Evolutionary conservation across 2,888 invertebrate species (phyloP), one percentile per base, ranked within the genome.

Genomic region (Odontomyia ornata): DNA sequence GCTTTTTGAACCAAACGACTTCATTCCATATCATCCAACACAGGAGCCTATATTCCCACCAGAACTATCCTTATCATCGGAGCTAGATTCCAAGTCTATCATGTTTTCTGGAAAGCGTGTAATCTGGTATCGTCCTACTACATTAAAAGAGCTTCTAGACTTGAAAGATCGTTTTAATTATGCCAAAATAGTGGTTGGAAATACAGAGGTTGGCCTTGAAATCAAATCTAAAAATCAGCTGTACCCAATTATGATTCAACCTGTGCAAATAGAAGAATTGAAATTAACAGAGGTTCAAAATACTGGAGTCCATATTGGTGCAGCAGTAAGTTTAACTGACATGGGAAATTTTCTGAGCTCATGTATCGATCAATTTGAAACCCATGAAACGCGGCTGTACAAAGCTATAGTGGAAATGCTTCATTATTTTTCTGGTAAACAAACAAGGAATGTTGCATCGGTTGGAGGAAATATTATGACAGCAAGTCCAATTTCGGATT

Each of bases 41-140:
- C 97, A 97, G 85, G 97, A 97, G 86, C 92, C 94, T 1, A 97
- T 97, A 81, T 98, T 97, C 83, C 97, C 97, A 18, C 94, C 96
- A 3, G 96, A 96, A 84, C 86, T 97, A 75, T 91, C 91, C 84
- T 84, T 94, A 76, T 88, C 88, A 0, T 84, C 88, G 36, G 82
- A 86, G 36, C 88, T 89, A 72, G 93, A 93, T 81, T 85, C 86
- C 28, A 89, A 92, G 77, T 90, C 88, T 83, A 84, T 94, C 77
- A 83, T 88, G 52, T 91, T 93, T 77, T 88, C 88, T 27, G 91
- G 93, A 0, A 88, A 90, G 75, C 89, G 91, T 76, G 89, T 92
- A 0, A 89, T 89, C 27, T 97, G 96, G 96, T 90, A 92, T 82
- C 88, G 95, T 71, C 96, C 96, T 0, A 90, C 87, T 2, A 88